phyloP scores from a whole-genome alignment of 1,140 invertebrate species.

The Euwallacea fornicatus region DNA sequence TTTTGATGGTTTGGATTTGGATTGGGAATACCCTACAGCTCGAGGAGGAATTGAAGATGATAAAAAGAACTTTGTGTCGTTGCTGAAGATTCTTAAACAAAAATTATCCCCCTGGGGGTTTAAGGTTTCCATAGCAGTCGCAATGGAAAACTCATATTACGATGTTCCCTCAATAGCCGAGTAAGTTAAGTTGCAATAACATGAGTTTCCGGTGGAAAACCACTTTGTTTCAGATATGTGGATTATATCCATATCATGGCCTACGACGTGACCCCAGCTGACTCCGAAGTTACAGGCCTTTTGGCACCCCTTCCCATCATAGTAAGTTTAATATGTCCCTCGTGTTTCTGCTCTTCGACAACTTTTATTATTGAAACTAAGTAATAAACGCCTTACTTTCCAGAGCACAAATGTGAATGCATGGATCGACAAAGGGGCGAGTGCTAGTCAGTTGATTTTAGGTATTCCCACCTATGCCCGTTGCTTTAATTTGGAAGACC shows the following conservation, averaged over 20 bases:
- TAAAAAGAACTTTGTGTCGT: conserved; percentile 56
- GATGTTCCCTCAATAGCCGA: conserved; percentile 58
- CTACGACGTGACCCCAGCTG: conserved; percentile 55
- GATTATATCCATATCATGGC: conserved; percentile 55
- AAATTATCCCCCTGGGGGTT: conserved; percentile 53
- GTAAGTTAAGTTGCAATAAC: conserved; percentile 10
- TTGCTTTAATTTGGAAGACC: conserved; percentile 59
- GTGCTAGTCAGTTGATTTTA: conserved; percentile 64
- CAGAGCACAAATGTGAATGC: conserved; percentile 52
- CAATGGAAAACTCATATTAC: conserved; percentile 57
- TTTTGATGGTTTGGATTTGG: conserved; percentile 81
- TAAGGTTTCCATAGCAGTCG: conserved; percentile 58
- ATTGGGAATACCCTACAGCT: conserved; percentile 80
- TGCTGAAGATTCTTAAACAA: conserved; percentile 58
- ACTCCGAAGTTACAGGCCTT: conserved; percentile 60
- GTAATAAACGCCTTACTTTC: not conserved
- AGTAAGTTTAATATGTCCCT: conserved; percentile 45
- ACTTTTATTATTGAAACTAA: conserved; percentile 5
- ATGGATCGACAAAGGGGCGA: conserved; percentile 57
- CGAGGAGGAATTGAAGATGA: conserved; percentile 61
- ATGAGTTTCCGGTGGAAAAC: not conserved
- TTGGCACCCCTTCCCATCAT: conserved; percentile 52
- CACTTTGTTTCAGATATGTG: conserved; percentile 51
- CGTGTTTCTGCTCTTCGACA: not conserved
- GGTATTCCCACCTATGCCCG: conserved; percentile 68